Evolutionary conservation across 2,888 invertebrate genomes (phyloP).

Genomic region (Odontothrips loti): DNA sequence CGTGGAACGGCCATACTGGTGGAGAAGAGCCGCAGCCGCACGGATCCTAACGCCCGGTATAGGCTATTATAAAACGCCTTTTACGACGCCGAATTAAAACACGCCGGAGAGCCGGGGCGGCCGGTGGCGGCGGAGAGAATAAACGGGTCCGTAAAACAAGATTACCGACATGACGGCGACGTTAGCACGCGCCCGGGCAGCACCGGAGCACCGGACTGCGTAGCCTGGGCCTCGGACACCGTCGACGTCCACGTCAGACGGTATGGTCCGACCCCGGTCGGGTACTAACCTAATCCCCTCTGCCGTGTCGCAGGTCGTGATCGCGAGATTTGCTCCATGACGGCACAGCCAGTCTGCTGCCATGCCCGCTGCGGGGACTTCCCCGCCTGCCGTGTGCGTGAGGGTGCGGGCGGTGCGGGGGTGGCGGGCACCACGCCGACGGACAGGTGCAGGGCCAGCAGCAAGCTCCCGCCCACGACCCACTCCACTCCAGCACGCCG

Average conservation of each 20-base stretch:
- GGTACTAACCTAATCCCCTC: neutral
- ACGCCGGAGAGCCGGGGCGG: neutral
- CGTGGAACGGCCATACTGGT: no score
- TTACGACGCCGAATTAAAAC: neutral
- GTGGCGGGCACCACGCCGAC: neutral
- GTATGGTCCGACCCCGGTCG: neutral
- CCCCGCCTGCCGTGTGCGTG: neutral
- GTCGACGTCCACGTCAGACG: neutral
- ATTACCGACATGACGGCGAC: neutral
- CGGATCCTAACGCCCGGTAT: no score
- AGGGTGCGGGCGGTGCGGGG: neutral
- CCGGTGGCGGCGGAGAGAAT: neutral
- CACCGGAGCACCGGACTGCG: neutral
- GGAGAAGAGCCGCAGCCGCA: no score
- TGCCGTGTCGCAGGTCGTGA: neutral
- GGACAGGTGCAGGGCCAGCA: neutral
- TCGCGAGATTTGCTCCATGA: no score
- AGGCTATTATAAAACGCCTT: neutral
- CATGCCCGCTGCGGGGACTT: neutral
- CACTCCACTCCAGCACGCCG: neutral
- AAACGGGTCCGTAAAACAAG: neutral
- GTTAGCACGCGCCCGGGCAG: neutral
- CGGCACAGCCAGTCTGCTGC: no score
- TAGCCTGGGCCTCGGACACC: neutral
- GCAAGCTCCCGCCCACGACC: neutral